Evolutionary conservation across 1,140 invertebrate species (phyloP).

Genomic region (Drosophila cardini): DNA sequence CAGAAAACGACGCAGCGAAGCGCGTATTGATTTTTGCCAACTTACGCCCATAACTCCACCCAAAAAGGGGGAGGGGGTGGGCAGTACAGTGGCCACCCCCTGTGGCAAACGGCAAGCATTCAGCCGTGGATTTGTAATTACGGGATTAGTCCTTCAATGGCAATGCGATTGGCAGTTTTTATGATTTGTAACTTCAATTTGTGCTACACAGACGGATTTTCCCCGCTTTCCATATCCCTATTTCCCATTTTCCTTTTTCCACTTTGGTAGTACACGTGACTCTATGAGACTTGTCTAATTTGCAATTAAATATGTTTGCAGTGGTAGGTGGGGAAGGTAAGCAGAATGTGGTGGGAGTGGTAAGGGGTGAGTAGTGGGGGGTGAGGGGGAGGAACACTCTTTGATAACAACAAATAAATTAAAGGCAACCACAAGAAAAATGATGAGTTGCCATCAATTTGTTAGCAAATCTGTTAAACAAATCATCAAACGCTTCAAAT

Average conservation of each 20-base stretch:
- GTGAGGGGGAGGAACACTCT: too few relatives aligned
- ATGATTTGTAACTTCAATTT: conserved; percentile 38
- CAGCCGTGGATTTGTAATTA: conserved; percentile 75
- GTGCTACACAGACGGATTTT: background rate
- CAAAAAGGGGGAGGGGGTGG: background rate
- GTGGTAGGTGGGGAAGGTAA: background rate
- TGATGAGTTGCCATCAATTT: conserved; percentile 64
- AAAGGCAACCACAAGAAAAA: conserved; percentile 36
- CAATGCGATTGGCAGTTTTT: conserved; percentile 68
- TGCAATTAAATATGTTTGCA: conserved; percentile 74
- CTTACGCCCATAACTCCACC: background rate
- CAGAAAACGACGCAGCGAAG: conserved; percentile 28
- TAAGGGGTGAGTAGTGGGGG: too few relatives aligned
- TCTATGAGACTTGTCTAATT: conserved; percentile 51
- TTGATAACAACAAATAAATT: conserved; percentile 36
- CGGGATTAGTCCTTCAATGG: conserved; percentile 65
- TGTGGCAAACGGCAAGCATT: conserved; percentile 38
- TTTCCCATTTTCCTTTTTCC: conserved; percentile 28
- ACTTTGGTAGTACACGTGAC: conserved; percentile 58
- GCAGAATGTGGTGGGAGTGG: background rate
- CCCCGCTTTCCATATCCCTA: too few relatives aligned
- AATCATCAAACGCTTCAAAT: conserved; percentile 71
- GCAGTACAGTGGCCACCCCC: background rate
- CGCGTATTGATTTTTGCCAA: conserved; percentile 69
- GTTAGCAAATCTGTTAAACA: conserved; percentile 71